These are phyloP conservation scores for Heliconius nattereri DNA, from an alignment of 1,140 invertebrate genomes.

Conservation along the genomic window DNA sequence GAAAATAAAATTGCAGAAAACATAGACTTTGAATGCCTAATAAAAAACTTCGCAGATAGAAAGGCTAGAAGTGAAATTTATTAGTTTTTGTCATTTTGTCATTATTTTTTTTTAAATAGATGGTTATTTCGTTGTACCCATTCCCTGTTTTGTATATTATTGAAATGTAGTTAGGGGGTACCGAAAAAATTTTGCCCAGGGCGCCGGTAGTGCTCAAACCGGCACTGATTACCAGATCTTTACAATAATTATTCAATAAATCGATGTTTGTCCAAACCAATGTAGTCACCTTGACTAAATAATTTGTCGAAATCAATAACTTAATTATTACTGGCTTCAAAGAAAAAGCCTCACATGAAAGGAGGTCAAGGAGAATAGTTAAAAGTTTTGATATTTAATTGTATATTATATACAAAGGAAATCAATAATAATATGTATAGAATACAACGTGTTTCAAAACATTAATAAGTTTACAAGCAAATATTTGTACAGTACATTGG, in stretches of 20 bases:
- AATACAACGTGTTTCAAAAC: background rate
- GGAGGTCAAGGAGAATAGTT: constrained; percentile 46
- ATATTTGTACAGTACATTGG: background rate
- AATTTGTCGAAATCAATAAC: constrained; percentile 50
- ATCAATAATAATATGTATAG: constrained; percentile 14
- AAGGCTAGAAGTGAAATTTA: too few species aligned
- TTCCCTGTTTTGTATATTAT: too few species aligned
- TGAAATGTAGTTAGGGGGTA: too few species aligned
- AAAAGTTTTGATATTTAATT: constrained; percentile 26
- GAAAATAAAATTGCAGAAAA: too few species aligned
- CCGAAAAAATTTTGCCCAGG: too few species aligned
- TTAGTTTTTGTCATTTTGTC: too few species aligned
- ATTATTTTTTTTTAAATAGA: too few species aligned
- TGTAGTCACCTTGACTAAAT: constrained; percentile 33
- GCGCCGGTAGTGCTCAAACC: too few species aligned
- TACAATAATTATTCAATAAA: background rate
- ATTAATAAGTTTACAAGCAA: background rate
- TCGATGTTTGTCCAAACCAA: constrained; percentile 36
- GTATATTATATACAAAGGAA: background rate
- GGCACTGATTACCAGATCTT: too few species aligned
- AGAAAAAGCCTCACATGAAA: constrained; percentile 41
- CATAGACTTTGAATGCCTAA: too few species aligned
- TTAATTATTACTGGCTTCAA: constrained; percentile 52
- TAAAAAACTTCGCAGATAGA: too few species aligned
- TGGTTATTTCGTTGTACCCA: too few species aligned